phyloP scores from a whole-genome alignment of 2,797 vertebrate genomes.

The Centropyge bicolor region DNA sequence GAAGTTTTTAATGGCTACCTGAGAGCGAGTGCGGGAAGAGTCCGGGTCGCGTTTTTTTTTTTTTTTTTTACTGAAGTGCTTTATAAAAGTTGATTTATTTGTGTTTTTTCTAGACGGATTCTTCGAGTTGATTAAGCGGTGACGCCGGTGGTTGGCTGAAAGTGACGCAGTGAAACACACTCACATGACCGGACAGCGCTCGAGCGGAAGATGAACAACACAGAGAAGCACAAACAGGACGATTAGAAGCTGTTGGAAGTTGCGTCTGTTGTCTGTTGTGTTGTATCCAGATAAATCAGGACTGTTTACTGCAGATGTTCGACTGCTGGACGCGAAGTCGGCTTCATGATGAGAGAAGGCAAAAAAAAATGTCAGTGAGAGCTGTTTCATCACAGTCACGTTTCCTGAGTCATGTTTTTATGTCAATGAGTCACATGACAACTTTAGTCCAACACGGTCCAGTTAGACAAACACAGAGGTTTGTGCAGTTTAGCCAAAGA shows the following conservation, averaged over 20 bases:
- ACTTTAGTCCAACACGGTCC: neutral
- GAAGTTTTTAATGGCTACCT: slow-evolving; percentile 79
- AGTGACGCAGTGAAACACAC: slow-evolving; percentile 43
- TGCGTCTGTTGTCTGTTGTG: slow-evolving; percentile 1
- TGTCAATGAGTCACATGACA: neutral
- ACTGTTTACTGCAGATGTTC: slow-evolving; percentile 28
- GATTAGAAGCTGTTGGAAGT: neutral
- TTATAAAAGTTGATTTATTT: slow-evolving; percentile 70
- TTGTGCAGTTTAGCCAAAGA: neutral
- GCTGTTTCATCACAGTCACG: neutral
- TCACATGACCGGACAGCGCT: slow-evolving; percentile 10
- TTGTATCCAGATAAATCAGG: slow-evolving; percentile 17
- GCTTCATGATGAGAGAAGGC: neutral
- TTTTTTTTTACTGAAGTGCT: slow-evolving; percentile 57
- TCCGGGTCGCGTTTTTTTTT: slow-evolving; percentile 24
- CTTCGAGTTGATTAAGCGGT: slow-evolving; percentile 12
- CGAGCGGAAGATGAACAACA: slow-evolving; percentile 23
- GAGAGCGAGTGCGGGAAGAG: slow-evolving; percentile 68
- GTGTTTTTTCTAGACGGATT: slow-evolving; percentile 38
- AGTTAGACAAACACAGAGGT: too few species aligned
- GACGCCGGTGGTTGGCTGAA: slow-evolving; percentile 36
- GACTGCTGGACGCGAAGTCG: neutral
- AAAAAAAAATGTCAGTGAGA: neutral
- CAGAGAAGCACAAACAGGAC: slow-evolving; percentile 8
- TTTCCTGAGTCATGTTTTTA: slow-evolving; percentile 1